Evolutionary conservation across 2,888 invertebrate species (phyloP).

Genomic region (Malthinus flaveolus): DNA sequence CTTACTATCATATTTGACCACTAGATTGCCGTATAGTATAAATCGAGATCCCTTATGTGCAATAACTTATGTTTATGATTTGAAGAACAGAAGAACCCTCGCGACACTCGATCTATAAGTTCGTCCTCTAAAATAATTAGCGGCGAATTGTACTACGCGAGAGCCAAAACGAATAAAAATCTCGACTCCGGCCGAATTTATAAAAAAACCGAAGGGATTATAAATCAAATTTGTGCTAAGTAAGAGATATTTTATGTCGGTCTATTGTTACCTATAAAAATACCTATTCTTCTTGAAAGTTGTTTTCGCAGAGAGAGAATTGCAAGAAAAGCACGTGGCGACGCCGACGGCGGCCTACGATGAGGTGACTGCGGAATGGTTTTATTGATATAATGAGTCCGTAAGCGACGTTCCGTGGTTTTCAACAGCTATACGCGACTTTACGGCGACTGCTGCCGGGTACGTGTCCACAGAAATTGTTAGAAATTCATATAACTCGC

Average conservation of each 20-base stretch:
- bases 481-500: constrained; percentile 15
- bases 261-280: constrained; percentile 52
- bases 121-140: constrained; percentile 34
- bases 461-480: constrained; percentile 32
- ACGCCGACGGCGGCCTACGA: constrained; percentile 32
- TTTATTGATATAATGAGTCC: constrained; percentile 44
- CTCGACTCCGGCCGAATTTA: constrained; percentile 10
- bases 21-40: constrained; percentile 23
- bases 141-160: neutral
- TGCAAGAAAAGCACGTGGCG: constrained; percentile 44
- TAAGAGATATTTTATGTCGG: constrained; percentile 46
- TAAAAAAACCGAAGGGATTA: constrained; percentile 19
- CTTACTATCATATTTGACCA: constrained; percentile 16
- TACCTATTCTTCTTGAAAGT: constrained; percentile 46
- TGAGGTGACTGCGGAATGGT: constrained; percentile 42
- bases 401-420: constrained; percentile 30
- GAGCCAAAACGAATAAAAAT: constrained; percentile 16
- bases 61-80: constrained; percentile 36
- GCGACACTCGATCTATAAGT: constrained; percentile 13
- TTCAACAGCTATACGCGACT: constrained; percentile 34
- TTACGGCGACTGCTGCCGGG: constrained; percentile 39
- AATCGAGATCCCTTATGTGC: constrained; percentile 33
- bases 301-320: constrained; percentile 40
- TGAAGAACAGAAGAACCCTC: constrained; percentile 23
- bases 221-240: constrained; percentile 44